Conservation (phyloP, 2,888 invertebrate species). For the Eilema caniola region DNA sequence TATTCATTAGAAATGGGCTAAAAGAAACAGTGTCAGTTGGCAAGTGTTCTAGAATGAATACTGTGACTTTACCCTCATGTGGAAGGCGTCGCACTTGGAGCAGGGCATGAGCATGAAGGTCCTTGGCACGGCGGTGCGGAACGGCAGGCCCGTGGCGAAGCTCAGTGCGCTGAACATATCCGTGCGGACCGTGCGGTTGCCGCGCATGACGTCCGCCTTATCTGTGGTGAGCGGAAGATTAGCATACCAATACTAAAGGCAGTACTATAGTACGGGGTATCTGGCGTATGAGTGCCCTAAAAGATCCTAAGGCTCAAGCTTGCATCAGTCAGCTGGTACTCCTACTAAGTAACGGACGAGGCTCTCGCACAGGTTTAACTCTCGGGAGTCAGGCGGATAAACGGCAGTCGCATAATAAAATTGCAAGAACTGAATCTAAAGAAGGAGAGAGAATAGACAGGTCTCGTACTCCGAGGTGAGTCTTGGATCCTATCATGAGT, state of each 20-base stretch:
- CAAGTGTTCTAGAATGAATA: neutral
- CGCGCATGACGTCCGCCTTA: constrained; percentile 63
- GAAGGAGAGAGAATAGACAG: no score
- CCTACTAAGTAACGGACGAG: no score
- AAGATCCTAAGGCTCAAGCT: no score
- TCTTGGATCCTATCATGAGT: no score
- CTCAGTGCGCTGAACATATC: constrained; percentile 93
- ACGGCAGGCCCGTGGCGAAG: constrained; percentile 90
- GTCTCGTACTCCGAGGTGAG: no score
- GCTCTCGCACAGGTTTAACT: no score
- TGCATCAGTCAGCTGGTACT: no score
- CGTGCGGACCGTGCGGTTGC: constrained; percentile 60
- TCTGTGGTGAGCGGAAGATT: constrained; percentile 50
- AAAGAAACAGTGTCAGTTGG: no score
- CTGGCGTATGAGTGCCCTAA: neutral
- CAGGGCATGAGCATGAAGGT: constrained; percentile 94
- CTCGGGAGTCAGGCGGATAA: no score
- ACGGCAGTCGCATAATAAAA: no score
- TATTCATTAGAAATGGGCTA: neutral
- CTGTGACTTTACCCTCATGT: constrained; percentile 87
- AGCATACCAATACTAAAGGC: neutral
- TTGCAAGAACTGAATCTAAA: no score
- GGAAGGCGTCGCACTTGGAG: constrained; percentile 89
- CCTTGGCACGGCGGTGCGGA: constrained; percentile 94
- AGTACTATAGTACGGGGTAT: neutral